Base-by-base conservation (phyloP, 2,888 invertebrate species). In the Volucella inflata region DNA sequence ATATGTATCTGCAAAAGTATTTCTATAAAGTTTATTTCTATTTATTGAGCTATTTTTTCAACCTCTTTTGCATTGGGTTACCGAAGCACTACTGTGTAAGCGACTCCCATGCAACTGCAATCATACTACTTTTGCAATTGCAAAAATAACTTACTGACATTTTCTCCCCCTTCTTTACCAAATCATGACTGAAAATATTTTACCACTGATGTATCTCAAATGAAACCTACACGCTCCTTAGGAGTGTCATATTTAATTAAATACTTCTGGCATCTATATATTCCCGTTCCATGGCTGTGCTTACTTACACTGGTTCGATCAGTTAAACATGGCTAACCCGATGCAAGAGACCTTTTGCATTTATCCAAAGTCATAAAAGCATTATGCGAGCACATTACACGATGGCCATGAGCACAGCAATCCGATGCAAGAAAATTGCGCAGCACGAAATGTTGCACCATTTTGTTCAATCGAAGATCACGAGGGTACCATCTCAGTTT, bases 391-490 rank as follows among this genome's bases (percentile, higher is more conserved):
- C 75, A 59, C 57, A 21, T 68, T 51, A 46, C 44, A 72, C 55
- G 36, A 50, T 50, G 55, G 57, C 72, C 78, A 64, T 46, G 68
- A 74, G 44, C 42, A 8, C 48, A 53, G 10, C 11, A 60, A 65
- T 74, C 62, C 62, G 42, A 62, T 38, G 17, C 14, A 30, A 36
- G 11, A 21, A 50, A 48, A 30, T 40, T 11, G 16, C 57, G 48
- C 62, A 64, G 44, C 67, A 74, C 44, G 38, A 83, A 67, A 67
- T 67, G 36, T 48, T 71, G 60, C 65, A 57, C 21, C 59, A 57
- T 46, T 62, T 62, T 60, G 40, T 68, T 65, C 68, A 75, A 70
- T 84, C 70, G 59, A 78, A 75, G 68, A 78, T 84, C 83, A 84
- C 83, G 83, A 84, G 51, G 70, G 42, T 46, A 30, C 0, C 30